These are phyloP conservation scores for Pandemis corylana DNA, from an alignment of 2,888 invertebrate genomes.

Conservation along the genomic window DNA sequence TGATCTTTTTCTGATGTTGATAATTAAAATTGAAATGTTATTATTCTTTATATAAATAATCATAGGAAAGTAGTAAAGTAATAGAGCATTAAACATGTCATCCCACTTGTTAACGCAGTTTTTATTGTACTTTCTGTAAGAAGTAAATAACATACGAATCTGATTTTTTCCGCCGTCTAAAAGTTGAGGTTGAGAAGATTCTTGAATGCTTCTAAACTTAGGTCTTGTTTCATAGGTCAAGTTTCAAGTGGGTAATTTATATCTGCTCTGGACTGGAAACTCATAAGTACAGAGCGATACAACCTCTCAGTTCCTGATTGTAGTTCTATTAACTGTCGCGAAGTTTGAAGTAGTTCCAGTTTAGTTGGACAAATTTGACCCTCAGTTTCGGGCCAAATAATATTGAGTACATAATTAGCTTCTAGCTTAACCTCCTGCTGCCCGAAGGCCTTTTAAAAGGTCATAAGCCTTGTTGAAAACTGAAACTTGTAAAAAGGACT, in stretches of 20 bases:
- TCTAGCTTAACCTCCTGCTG: not conserved
- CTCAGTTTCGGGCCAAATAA: not conserved
- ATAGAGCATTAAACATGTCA: not conserved
- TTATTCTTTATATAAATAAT: not conserved
- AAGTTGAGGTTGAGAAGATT: not conserved
- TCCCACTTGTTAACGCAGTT: not conserved
- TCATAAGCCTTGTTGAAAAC: too few species aligned
- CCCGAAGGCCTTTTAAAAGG: too few species aligned
- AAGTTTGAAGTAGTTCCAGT: slow-evolving; percentile 11
- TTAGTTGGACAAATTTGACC: slow-evolving; percentile 17
- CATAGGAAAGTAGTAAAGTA: not conserved
- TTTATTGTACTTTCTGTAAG: not conserved
- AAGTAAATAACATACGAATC: too few species aligned
- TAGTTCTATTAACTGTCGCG: not conserved
- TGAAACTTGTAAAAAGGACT: too few species aligned
- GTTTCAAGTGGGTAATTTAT: not conserved
- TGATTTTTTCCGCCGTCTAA: too few species aligned
- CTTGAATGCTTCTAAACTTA: not conserved
- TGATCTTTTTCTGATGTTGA: not conserved
- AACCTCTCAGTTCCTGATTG: not conserved
- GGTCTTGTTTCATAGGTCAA: not conserved
- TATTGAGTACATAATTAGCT: not conserved
- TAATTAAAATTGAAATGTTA: not conserved
- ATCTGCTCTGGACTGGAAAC: slow-evolving; percentile 1
- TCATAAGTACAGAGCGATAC: not conserved